Evolutionary conservation across 2,888 invertebrate genomes (phyloP), one percentile per base, ranked within the genome.

Genomic region (Ligdia adustata): DNA sequence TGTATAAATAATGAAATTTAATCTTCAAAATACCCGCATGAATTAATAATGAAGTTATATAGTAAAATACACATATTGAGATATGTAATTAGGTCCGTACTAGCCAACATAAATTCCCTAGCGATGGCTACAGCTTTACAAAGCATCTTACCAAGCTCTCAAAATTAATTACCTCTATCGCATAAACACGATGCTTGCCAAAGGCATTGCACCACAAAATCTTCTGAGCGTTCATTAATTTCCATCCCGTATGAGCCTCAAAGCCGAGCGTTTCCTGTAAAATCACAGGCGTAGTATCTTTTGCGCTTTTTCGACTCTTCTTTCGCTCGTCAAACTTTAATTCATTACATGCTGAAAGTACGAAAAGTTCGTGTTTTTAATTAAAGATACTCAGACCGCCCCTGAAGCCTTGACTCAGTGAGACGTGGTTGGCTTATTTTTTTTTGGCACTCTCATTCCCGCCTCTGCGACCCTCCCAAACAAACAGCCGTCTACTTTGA

Each of bases 401-500:
- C 88, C 79, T 79, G 80, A 74, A 82, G 79, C 88, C 79, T 84
- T 83, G 82, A 83, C 79, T 88, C 83, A 87, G 75, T 78, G 88
- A 83, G 86, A 84, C 89, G 88, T 82, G 90, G 90, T 90, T 90
- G 90, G 90, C 79, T 89, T 90, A 88, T 86, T 89, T 90, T 89
- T 89, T 90, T 89, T 88, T 81, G 75, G 76, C 82, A 79, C 79
- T 82, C 81, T 89, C 89, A 89, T 89, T 90, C 89, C 89, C 90
- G 90, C 90, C 90, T 89, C 83, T 82, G 83, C 70, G 88, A 77
- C 87, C 89, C 89, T 88, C 89, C 90, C 90, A 90, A 90, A 89
- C 89, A 90, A 90, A 90, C 86, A 89, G 75, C 74, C 66, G 71
- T 82, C 81, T 75, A 84, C 82, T 86, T 86, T 79, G 81, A 88